Base-by-base conservation (phyloP, 2,888 invertebrate species). In the Andrena chrysosceles region DNA sequence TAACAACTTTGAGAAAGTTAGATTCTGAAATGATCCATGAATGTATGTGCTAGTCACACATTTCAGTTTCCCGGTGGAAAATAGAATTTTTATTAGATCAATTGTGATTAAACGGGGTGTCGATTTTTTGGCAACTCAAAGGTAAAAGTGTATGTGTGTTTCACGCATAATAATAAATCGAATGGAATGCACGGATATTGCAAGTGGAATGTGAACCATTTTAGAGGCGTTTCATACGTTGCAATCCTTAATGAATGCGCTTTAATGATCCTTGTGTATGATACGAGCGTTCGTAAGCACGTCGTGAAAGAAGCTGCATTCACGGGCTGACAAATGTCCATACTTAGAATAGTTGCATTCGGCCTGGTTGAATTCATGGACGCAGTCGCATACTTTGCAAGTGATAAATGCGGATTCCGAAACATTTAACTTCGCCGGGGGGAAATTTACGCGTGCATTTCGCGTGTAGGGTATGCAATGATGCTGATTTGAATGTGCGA, bases 351-450 rank as follows among this genome's bases (percentile, higher is more conserved):
- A 84, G 83, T 83, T 83, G 54, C 77, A 85, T 81, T 77, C 63
- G 82, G 83, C 68, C 82, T 29, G 67, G 75, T 68, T 64, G 68
- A 81, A 77, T 84, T 85, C 77, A 77, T 64, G 71, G 69, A 83
- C 69, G 69, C 66, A 77, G 83, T 84, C 77, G 68, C 86, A 59
- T 69, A 70, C 77, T 83, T 63, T 60, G 52, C 48, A 63, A 77
- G 78, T 84, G 84, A 84, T 84, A 84, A 84, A 84, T 83, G 86
- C 72, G 84, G 85, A 84, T 84, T 85, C 86, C 86, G 78, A 82
- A 84, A 84, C 86, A 86, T 84, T 84, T 76, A 79, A 77, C 54
- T 76, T 64, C 59, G 16, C 63, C 20, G 42, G 29, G 23, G 63
- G 56, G 76, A 68, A 84, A 85, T 85, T 85, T 62, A 81, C 67